phyloP scores from a whole-genome alignment of 2,113 vertebrate genomes.

The Ciconia maguari region DNA sequence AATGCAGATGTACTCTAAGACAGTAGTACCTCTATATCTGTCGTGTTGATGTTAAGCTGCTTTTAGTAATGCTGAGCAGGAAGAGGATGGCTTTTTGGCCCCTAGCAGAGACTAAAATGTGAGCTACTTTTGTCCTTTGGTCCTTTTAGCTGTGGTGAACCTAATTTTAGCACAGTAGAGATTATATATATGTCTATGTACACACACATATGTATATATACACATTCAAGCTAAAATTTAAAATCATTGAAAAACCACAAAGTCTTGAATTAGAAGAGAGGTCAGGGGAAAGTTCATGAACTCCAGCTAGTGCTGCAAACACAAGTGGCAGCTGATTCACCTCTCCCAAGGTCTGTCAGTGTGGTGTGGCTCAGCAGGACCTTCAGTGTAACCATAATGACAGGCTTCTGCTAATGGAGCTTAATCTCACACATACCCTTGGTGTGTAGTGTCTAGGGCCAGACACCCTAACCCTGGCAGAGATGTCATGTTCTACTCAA shows the following conservation, averaged over 20 bases:
- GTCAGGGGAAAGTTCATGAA: slow-evolving; percentile 11
- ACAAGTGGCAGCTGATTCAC: background rate
- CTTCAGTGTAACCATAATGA: background rate
- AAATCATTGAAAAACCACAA: slow-evolving; percentile 39
- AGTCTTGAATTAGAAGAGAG: slow-evolving; percentile 43
- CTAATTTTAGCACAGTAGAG: background rate
- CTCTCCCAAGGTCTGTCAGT: background rate
- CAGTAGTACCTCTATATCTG: background rate
- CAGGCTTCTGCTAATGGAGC: background rate
- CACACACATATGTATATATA: background rate
- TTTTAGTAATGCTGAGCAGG: background rate
- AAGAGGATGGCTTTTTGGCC: background rate
- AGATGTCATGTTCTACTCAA: background rate
- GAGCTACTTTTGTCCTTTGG: background rate
- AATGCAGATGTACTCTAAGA: background rate
- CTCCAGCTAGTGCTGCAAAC: background rate
- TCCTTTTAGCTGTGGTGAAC: background rate
- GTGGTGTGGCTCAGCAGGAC: background rate
- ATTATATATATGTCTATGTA: background rate
- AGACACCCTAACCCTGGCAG: background rate
- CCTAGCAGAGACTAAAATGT: background rate
- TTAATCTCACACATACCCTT: background rate
- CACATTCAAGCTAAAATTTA: slow-evolving; percentile 30
- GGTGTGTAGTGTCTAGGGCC: rapidly evolving
- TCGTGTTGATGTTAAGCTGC: background rate